These are phyloP conservation scores for Cheilosia impressa DNA, from an alignment of 2,888 invertebrate species.

Conservation along the genomic window DNA sequence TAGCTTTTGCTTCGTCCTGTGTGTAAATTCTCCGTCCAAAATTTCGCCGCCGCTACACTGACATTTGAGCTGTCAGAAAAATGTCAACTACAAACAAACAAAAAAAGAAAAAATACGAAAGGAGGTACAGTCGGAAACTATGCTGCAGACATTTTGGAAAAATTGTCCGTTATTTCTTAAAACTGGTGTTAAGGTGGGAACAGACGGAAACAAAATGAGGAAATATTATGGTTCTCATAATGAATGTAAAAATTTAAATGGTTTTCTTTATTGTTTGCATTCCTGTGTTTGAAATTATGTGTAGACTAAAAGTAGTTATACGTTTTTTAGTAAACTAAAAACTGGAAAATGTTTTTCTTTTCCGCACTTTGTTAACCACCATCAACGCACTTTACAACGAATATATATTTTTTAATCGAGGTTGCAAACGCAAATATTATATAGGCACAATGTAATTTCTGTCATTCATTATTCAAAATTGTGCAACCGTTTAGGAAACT, in stretches of 20 bases:
- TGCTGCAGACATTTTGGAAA: neutral
- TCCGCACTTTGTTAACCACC: neutral
- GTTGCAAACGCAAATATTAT: conserved; percentile 24
- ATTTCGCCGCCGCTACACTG: conserved; percentile 16
- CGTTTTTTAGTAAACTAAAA: no score
- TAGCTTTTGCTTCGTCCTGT: conserved; percentile 12
- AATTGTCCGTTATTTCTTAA: neutral
- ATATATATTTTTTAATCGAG: conserved; percentile 13
- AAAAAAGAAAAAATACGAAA: neutral
- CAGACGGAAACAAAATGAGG: neutral
- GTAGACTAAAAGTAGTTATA: no score
- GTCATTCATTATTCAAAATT: conserved; percentile 42
- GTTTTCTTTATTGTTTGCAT: no score
- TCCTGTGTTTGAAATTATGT: no score
- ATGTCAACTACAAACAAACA: neutral
- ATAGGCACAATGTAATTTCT: conserved; percentile 8
- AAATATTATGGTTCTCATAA: no score
- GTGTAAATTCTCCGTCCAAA: neutral
- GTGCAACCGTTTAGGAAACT: neutral
- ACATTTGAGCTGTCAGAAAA: conserved; percentile 31
- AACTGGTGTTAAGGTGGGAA: neutral
- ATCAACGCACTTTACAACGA: neutral
- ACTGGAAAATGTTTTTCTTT: no score
- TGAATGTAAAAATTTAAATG: no score
- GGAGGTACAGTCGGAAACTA: neutral